A percentile compares a stretch with the other conserved stretches of the same genome.
phyloP scores from a whole-genome alignment of 1,140 invertebrate genomes.

The Cotesia typhae region DNA sequence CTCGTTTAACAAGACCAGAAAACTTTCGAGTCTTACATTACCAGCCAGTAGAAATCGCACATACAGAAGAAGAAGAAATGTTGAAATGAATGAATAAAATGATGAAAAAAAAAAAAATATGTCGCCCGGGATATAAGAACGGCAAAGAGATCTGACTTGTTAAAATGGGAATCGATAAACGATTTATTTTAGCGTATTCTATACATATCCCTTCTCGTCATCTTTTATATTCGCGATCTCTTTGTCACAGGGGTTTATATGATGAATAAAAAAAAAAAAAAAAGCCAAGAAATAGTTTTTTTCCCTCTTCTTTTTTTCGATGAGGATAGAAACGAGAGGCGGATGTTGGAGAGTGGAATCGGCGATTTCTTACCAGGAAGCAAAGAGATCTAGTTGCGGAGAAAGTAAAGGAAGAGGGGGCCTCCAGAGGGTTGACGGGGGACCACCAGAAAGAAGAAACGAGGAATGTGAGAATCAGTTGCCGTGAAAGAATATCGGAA shows the following conservation, averaged over 20 bases:
- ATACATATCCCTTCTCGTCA: not conserved
- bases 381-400: conserved; percentile 1
- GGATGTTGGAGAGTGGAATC: conserved; percentile 17
- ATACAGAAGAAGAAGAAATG: too few species aligned
- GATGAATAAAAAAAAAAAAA: conserved; percentile 3
- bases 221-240: too few species aligned
- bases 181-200: conserved; percentile 13
- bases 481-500: conserved; percentile 41
- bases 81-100: too few species aligned
- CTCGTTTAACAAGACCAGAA: not conserved
- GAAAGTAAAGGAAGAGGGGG: too few species aligned
- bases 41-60: too few species aligned
- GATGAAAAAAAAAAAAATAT: too few species aligned
- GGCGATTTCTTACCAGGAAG: conserved; percentile 26
- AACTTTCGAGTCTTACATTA: too few species aligned
- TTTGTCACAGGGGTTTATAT: not conserved
- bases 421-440: not conserved
- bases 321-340: not conserved
- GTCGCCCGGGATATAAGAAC: too few species aligned
- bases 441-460: too few species aligned
- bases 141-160: conserved; percentile 5
- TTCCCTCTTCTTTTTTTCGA: not conserved
- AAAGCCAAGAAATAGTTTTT: not conserved
- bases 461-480: conserved; percentile 32
- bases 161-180: conserved; percentile 12